Evolutionary conservation across 1,140 invertebrate genomes (phyloP).

Genomic region (Brachionus calyciflorus): DNA sequence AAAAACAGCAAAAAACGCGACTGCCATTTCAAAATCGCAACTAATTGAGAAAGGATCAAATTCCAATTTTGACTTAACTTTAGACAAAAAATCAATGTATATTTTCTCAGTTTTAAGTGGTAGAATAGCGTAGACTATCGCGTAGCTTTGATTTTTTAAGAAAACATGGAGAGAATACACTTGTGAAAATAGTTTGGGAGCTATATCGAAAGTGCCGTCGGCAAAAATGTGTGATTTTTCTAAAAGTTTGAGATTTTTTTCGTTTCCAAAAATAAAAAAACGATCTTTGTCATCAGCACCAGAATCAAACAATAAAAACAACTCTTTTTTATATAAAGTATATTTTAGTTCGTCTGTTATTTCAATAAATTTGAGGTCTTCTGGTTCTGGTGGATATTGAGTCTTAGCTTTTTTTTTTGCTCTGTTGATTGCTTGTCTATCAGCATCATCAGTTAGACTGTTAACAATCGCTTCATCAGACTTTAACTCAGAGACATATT

Average conservation of each 20-base stretch:
- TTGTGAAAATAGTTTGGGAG: conserved; percentile 1
- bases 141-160: background rate
- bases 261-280: background rate
- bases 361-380: no score
- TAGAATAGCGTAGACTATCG: background rate
- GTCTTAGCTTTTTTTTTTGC: background rate
- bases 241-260: background rate
- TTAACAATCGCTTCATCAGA: background rate
- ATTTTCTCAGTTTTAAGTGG: background rate
- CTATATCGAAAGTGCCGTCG: background rate
- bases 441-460: background rate
- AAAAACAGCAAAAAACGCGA: no score
- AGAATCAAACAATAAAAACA: background rate
- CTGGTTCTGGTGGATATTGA: background rate
- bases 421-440: background rate
- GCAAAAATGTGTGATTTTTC: conserved; percentile 1
- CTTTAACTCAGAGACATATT: background rate
- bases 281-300: background rate
- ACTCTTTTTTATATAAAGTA: background rate
- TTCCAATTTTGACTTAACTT: no score
- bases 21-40: no score
- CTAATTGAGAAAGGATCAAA: no score
- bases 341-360: conserved; percentile 11
- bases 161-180: background rate
- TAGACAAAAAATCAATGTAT: background rate